These are phyloP conservation scores for Eclectus roratus DNA, from an alignment of 2,113 vertebrate species.

Conservation along the genomic window DNA sequence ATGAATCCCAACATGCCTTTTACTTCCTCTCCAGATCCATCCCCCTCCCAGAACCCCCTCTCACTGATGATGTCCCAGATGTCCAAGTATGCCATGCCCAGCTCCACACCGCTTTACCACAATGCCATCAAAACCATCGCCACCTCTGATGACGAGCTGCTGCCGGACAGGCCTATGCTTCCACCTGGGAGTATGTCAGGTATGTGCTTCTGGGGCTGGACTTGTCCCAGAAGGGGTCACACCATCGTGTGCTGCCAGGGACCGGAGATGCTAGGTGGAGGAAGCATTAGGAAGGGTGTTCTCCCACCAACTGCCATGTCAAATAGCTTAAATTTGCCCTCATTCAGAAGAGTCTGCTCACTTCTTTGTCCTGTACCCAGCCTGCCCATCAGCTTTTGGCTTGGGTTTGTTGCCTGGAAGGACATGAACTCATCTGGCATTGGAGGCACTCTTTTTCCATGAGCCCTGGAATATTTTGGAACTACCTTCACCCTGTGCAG, in stretches of 20 bases:
- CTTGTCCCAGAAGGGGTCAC: neutral
- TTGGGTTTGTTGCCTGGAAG: neutral
- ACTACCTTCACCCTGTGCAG: neutral
- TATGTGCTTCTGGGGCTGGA: constrained; percentile 3
- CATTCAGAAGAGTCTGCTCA: rapidly evolving
- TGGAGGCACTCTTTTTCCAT: neutral
- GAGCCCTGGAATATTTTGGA: neutral
- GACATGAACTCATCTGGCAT: neutral
- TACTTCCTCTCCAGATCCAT: constrained; percentile 86
- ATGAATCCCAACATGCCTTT: constrained; percentile 89
- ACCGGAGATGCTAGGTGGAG: neutral
- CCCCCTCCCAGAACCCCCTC: constrained; percentile 91
- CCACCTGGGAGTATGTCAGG: constrained; percentile 87
- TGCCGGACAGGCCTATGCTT: constrained; percentile 88
- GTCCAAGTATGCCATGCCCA: constrained; percentile 98
- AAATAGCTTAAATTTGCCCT: neutral
- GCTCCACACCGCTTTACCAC: constrained; percentile 96
- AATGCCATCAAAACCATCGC: constrained; percentile 99
- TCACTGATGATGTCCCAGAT: constrained; percentile 99
- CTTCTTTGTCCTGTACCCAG: neutral
- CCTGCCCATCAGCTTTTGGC: neutral
- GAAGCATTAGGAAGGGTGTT: neutral
- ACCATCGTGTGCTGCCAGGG: neutral
- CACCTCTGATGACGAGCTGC: constrained; percentile 94
- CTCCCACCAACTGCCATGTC: neutral